phyloP scores from a whole-genome alignment of 2,797 vertebrate species.

The Podarcis lilfordi region DNA sequence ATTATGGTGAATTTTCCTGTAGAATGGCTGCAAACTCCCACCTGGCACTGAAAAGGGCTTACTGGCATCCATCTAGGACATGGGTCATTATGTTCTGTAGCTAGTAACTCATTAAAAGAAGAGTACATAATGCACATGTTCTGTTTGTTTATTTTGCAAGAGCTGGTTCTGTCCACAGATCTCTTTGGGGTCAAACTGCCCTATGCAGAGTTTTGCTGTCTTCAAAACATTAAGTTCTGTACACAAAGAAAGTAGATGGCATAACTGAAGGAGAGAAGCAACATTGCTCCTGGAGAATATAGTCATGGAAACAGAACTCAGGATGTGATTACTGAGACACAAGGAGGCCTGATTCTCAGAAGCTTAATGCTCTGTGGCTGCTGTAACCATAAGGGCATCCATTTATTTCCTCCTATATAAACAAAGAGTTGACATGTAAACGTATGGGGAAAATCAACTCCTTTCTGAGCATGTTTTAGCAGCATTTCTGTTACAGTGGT shows the following conservation, averaged over 20 bases:
- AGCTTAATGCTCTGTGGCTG: neutral
- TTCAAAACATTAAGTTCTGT: neutral
- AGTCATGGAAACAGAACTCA: neutral
- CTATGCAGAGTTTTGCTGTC: constrained; percentile 6
- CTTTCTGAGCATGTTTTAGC: constrained; percentile 5
- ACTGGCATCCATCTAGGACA: neutral
- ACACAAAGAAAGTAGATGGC: neutral
- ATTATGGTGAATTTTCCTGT: neutral
- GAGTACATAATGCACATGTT: neutral
- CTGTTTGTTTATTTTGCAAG: neutral
- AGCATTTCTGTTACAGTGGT: neutral
- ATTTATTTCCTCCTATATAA: neutral
- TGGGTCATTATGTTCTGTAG: neutral
- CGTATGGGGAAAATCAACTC: neutral
- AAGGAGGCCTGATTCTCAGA: neutral
- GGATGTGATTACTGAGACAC: neutral
- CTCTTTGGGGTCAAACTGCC: neutral
- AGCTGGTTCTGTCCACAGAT: too few relatives aligned
- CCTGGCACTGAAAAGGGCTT: neutral
- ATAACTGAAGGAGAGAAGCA: neutral
- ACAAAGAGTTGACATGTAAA: neutral
- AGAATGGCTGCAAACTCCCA: neutral
- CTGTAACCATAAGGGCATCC: neutral
- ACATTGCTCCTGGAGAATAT: neutral
- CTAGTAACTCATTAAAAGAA: neutral